Conservation (phyloP, 2,888 invertebrate genomes). For the Penaeus monodon region DNA sequence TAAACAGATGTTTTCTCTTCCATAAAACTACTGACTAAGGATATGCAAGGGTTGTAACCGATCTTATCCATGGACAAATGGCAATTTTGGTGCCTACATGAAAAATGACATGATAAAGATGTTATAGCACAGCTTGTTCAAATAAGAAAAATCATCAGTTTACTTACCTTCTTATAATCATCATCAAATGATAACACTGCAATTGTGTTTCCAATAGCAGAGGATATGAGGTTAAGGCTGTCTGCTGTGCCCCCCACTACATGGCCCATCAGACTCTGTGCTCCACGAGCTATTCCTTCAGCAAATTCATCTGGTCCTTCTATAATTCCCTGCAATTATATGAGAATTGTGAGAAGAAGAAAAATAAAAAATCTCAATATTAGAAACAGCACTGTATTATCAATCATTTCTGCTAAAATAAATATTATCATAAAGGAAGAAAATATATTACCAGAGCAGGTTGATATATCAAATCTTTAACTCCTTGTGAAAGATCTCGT, state of each 20-base stretch:
- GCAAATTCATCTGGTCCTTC: conserved; percentile 73
- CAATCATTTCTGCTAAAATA: background rate
- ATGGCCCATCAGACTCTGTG: conserved; percentile 72
- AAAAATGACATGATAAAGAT: background rate
- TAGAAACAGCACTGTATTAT: background rate
- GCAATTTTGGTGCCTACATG: no score
- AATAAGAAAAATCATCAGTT: conserved; percentile 31
- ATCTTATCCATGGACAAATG: no score
- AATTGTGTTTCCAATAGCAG: conserved; percentile 71
- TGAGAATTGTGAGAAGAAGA: background rate
- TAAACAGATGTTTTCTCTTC: no score
- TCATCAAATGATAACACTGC: conserved; percentile 72
- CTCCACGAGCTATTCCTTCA: conserved; percentile 71
- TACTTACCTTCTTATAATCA: conserved; percentile 72
- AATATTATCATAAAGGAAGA: conserved; percentile 73
- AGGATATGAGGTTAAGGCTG: conserved; percentile 71
- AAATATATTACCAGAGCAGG: conserved; percentile 74
- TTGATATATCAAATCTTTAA: conserved; percentile 77
- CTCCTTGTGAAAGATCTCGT: conserved; percentile 76
- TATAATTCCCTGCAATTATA: conserved; percentile 69
- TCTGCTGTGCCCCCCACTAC: conserved; percentile 70
- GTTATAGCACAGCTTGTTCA: background rate
- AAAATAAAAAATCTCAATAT: background rate
- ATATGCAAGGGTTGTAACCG: no score
- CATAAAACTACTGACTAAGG: no score